These are phyloP conservation scores for Bucorvus abyssinicus DNA, from an alignment of 2,797 vertebrate genomes.

Conservation along the genomic window DNA sequence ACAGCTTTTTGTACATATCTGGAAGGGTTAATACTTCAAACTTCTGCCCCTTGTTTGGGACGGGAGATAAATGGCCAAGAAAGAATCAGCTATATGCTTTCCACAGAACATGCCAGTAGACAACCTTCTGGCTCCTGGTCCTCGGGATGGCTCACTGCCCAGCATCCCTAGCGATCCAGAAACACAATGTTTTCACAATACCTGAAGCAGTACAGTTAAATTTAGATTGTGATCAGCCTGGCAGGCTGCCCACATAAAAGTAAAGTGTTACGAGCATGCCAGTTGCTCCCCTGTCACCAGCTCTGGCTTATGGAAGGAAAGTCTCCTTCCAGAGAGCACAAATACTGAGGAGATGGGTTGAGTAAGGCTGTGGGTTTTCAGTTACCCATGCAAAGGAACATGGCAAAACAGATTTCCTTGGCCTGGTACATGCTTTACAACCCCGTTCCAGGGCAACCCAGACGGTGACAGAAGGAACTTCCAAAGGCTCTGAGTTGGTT, in stretches of 20 bases:
- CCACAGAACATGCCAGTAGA: constrained; percentile 40
- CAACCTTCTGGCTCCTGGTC: constrained; percentile 32
- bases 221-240: constrained; percentile 25
- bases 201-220: constrained; percentile 45
- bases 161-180: constrained; percentile 41
- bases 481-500: constrained; percentile 43
- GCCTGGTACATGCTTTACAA: not conserved
- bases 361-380: not conserved
- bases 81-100: constrained; percentile 55
- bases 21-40: constrained; percentile 41
- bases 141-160: constrained; percentile 3
- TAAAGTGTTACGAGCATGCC: not conserved
- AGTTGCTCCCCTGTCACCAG: not conserved
- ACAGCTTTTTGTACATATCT: not conserved
- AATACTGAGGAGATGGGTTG: not conserved
- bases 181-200: constrained; percentile 37
- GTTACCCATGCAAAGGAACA: constrained; percentile 40
- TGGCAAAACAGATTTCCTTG: constrained; percentile 45
- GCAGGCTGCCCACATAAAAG: not conserved
- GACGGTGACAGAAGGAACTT: constrained; percentile 25
- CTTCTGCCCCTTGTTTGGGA: constrained; percentile 7
- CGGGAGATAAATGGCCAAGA: constrained; percentile 23
- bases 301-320: constrained; percentile 18
- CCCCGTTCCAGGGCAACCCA: constrained; percentile 27
- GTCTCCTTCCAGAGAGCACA: not conserved